A percentile compares a stretch with the other conserved stretches of the same genome.
phyloP scores from a whole-genome alignment of 1,140 invertebrate genomes.

The Cardiocondyla obscurior region DNA sequence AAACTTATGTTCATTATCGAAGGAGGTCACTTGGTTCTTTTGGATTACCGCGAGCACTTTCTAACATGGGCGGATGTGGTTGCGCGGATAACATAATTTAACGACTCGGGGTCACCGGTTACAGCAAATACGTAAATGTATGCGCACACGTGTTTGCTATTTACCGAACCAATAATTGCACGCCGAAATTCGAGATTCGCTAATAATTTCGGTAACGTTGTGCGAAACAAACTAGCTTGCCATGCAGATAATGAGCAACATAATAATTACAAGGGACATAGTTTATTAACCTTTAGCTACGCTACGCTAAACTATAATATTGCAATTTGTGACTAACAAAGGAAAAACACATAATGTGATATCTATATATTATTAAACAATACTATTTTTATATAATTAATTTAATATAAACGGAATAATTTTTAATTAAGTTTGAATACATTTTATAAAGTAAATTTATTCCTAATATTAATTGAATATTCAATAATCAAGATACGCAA shows the following conservation, averaged over 20 bases:
- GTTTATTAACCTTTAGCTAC: conserved; percentile 42
- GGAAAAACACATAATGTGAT: neutral
- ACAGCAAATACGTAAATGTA: conserved; percentile 7
- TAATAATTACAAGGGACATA: conserved; percentile 48
- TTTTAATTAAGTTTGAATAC: neutral
- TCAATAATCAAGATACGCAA: neutral
- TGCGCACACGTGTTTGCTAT: conserved; percentile 16
- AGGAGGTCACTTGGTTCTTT: conserved; percentile 13
- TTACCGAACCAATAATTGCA: conserved; percentile 40
- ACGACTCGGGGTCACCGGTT: neutral
- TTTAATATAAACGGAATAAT: neutral
- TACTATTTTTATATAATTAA: neutral
- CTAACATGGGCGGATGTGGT: neutral
- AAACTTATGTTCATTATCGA: conserved; percentile 37
- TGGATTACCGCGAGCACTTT: conserved; percentile 12
- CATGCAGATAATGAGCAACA: neutral
- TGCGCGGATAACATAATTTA: conserved; percentile 3
- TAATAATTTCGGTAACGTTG: conserved; percentile 16
- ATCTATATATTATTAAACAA: neutral
- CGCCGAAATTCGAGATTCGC: conserved; percentile 15
- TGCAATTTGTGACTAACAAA: neutral
- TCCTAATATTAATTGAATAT: neutral
- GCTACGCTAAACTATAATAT: neutral
- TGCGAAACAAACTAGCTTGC: neutral
- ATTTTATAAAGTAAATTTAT: neutral